Conservation (phyloP, 2,888 invertebrate genomes). For the Amphipoea lucens region DNA sequence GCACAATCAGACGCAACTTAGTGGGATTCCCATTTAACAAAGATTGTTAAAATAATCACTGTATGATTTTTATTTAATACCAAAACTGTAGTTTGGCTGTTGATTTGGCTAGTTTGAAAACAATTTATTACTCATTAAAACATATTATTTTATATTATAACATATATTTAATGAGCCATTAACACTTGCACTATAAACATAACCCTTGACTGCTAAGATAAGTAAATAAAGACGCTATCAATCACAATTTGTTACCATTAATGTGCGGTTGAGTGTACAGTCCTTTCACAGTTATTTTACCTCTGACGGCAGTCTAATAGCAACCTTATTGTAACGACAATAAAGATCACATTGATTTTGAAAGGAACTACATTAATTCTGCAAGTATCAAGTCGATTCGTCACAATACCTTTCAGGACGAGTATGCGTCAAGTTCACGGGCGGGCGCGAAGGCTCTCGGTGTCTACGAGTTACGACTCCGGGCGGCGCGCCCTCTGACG, state of each 20-base stretch:
- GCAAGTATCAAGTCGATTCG: conserved; percentile 40
- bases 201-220: neutral
- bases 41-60: neutral
- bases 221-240: neutral
- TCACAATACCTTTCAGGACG: conserved; percentile 21
- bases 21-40: neutral
- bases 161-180: too few species aligned
- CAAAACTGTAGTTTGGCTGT: neutral
- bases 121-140: neutral
- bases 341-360: neutral
- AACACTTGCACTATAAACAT: neutral
- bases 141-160: too few species aligned
- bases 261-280: neutral
- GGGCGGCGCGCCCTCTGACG: conserved; percentile 1
- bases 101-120: neutral
- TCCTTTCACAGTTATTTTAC: neutral
- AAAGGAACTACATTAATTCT: neutral
- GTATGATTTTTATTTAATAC: neutral
- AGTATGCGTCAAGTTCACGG: conserved; percentile 62
- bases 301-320: neutral
- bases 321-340: neutral
- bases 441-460: conserved; percentile 46
- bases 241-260: neutral
- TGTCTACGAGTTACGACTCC: conserved; percentile 51
- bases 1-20: neutral